Base-by-base conservation (phyloP, 35 echinoderm and acorn worm species). In the Stichopus chloronotus region DNA sequence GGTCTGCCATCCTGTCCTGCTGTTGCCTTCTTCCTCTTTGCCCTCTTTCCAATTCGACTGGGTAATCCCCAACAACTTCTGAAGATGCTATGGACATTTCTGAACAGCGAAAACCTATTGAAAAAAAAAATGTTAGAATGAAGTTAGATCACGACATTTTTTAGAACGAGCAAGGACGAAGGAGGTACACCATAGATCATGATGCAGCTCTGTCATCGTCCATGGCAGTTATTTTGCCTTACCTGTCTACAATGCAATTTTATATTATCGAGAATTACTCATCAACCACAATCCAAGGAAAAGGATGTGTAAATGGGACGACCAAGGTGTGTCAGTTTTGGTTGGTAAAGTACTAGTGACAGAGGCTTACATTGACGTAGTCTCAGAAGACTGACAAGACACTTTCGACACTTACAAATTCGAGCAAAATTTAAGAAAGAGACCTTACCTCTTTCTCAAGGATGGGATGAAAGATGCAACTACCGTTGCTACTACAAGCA, bases 401-500 rank as follows among this genome's bases (percentile, higher is more conserved):
- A 43, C 30, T 43, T 43, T 1, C 30, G 1, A 43, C 30, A 43
- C n/a, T 43, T 43, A 43, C 30, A 43, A 43, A 43, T 43, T 43
- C 1, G 30, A 43, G 3, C 30, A 43, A 43, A 43, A 43, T 43
- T 43, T 43, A 1, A 43, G 1, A 43, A 43, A 43, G 30, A 65
- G 24, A 10, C 17, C 65, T 91, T 79, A 91, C 90, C 76, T 78
- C 30, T 91, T 65, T 24, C 90, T 91, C 58, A 91, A 79, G 53
- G 76, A 23, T 9, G 90, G 71, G 20, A 91, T 65, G 74, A 77
- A 91, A 0, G 90, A 91, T 19, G 76, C 52, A 57, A 91, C 56
- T 7, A 79, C 30, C 0, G 53, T 77, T n/a, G 53, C 71, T 23
- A 58, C n/a, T 3, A 91, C 69, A 21, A 77, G 30, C 13, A 91